These are phyloP conservation scores for Poeciliopsis presidionis DNA, from an alignment of 2,797 vertebrate species.

Conservation along the genomic window DNA sequence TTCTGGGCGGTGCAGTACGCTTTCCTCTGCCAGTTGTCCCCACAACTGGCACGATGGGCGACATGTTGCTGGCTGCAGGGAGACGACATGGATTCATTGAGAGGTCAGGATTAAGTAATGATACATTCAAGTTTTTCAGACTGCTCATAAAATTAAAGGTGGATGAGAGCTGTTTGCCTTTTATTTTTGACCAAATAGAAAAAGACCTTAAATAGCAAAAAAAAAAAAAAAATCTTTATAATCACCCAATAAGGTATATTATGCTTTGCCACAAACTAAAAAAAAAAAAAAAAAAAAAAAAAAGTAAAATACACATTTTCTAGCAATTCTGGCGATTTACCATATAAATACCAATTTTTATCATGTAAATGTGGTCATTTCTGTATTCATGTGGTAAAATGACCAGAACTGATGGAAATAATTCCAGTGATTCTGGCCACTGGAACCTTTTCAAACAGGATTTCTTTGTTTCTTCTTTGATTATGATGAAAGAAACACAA, in stretches of 20 bases:
- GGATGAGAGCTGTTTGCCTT: too few species aligned
- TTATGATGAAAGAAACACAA: background rate
- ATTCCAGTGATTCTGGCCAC: background rate
- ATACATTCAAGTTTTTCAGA: background rate
- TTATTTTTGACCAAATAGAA: background rate
- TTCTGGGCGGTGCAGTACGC: conserved; percentile 57
- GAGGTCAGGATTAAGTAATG: background rate
- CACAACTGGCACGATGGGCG: conserved; percentile 62
- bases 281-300: too few species aligned
- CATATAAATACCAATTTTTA: too few species aligned
- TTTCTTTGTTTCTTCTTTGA: background rate
- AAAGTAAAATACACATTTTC: too few species aligned
- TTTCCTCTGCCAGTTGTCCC: background rate
- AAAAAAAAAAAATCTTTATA: background rate
- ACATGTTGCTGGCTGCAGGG: conserved; percentile 48
- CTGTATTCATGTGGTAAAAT: too few species aligned
- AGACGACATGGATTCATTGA: background rate
- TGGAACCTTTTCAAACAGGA: too few species aligned
- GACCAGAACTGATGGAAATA: too few species aligned
- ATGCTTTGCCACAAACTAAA: background rate
- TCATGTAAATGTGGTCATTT: too few species aligned
- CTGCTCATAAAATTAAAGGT: background rate
- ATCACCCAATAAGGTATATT: background rate
- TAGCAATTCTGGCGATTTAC: too few species aligned
- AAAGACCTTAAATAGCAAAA: background rate